Base-by-base conservation (phyloP, 2,797 vertebrate genomes). In the Epinephelus awoara region DNA sequence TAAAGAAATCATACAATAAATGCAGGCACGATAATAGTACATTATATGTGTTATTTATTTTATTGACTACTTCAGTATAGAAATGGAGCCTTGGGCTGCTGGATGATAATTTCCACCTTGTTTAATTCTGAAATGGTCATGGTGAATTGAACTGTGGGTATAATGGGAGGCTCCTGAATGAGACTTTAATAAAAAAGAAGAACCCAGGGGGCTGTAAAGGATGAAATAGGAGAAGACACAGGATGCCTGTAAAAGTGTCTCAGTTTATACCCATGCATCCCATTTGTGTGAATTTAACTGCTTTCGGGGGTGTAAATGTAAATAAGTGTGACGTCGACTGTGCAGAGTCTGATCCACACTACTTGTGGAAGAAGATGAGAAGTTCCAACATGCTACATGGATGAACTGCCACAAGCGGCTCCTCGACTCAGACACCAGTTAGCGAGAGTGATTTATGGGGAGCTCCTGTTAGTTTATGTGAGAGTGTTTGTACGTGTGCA, bases 141-240 rank as follows among this genome's bases (percentile, higher is more conserved):
- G 67, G 80, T 82, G 72, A 87, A 85, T 83, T 88, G 65, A 74
- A 63, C 76, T 57, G 70, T 59, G 2, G 21, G 79, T 86, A 71
- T 79, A 79, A 89, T 71, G n/a, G 69, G 23, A 17, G 68, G 23
- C 74, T 47, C 74, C 70, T 88, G 80, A 90, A 89, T 86, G 72
- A 86, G 88, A 82, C 79, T 90, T 79, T 86, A 87, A 92, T 90
- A 62, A 82, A 89, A 87, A 87, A 74, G 75, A 86, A 69, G 73
- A 73, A 85, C 77, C 68, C 70, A 67, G 80, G 72, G 67, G 77
- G 85, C 74, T 78, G 67, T 88, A 72, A 83, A 79, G 76, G 87
- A 79, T 83, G 74, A 86, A 90, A 85, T 50, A 29, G 70, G 70
- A 87, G 83, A 85, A 85, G 86, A 85, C 51, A 84, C 82, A 83